A percentile compares a stretch with the other conserved stretches of the same genome.
Evolutionary conservation across 2,888 invertebrate species (phyloP).

Genomic region (Arrhopalites spinosus): DNA sequence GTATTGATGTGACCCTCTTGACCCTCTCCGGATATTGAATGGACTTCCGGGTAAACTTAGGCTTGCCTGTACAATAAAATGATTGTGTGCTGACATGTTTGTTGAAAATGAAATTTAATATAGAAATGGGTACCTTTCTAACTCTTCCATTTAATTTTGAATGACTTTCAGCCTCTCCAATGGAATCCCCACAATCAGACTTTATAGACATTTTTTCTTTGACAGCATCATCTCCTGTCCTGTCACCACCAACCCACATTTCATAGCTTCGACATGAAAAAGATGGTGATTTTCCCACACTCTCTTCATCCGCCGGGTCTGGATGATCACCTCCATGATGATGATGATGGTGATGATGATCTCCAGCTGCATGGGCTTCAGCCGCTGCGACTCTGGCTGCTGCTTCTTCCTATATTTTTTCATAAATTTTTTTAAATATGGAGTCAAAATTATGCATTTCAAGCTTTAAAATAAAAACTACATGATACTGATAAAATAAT

Average conservation of each 20-base stretch:
- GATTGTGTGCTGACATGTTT: too few relatives aligned
- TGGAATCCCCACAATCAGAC: constrained; percentile 82
- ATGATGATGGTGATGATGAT: constrained; percentile 57
- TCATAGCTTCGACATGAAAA: constrained; percentile 92
- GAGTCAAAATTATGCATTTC: too few relatives aligned
- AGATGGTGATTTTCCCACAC: constrained; percentile 84
- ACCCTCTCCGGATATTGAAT: constrained; percentile 88
- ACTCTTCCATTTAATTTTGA: constrained; percentile 64
- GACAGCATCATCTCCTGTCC: constrained; percentile 86
- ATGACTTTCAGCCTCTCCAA: constrained; percentile 78
- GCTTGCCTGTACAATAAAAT: constrained; percentile 74
- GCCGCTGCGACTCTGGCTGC: constrained; percentile 73
- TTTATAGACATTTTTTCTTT: constrained; percentile 90
- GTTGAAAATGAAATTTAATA: neutral
- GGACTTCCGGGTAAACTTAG: constrained; percentile 96
- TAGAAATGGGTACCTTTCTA: constrained; percentile 68
- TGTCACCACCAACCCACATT: constrained; percentile 85
- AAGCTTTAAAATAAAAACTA: too few relatives aligned
- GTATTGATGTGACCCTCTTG: constrained; percentile 89
- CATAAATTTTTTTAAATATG: too few relatives aligned
- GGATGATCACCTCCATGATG: constrained; percentile 60
- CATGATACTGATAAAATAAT: too few relatives aligned
- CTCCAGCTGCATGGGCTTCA: constrained; percentile 66
- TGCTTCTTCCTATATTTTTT: constrained; percentile 74
- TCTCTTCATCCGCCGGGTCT: constrained; percentile 27